Evolutionary conservation across 2,888 invertebrate species (phyloP), one percentile per base, ranked within the genome.

Genomic region (Diploptera punctata): DNA sequence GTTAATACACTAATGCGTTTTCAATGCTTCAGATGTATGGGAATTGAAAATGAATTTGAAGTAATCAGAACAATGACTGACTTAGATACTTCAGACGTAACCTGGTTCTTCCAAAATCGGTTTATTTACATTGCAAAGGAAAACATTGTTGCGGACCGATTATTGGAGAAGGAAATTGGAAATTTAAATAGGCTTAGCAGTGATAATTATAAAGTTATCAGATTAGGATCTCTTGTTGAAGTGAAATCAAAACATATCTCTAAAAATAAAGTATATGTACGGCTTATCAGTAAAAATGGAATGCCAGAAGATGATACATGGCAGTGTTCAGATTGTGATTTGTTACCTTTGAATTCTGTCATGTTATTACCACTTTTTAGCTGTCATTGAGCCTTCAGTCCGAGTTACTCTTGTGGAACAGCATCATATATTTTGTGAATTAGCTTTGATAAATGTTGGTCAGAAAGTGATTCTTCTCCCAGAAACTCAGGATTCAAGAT

Each of bases 401-500:
- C 33, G 68, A 10, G 18, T 68, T 43, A n/a, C 38, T 16, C 21
- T 74, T 10, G 65, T 54, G 16, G 43, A 74, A 74, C 74, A 79
- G 49, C 47, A 62, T 29, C 61, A 67, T 24, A 71, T 76, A 21
- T 76, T 76, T 62, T 70, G 77, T 49, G 75, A 79, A 72, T 73
- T 79, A 38, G 71, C 73, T 38, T 60, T 71, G 33, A 74, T 78
- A 54, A 69, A 76, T 47, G 73, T 77, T 54, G 78, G 77, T 29
- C 73, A 70, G 43, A 67, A 72, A 52, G 78, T 79, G 2, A 71
- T 74, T 43, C 75, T 77, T 62, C 62, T 75, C n/a, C 73, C 70
- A 31, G 71, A 74, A 49, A 26, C 47, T 21, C 29, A 38, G 31
- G 74, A 67, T 60, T 65, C 73, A 52, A 26, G 43, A 18, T 49